Percentiles rank a stretch among this genome's conserved stretches.
phyloP scores from a whole-genome alignment of 1,140 invertebrate genomes.

The Platyura marginata region DNA sequence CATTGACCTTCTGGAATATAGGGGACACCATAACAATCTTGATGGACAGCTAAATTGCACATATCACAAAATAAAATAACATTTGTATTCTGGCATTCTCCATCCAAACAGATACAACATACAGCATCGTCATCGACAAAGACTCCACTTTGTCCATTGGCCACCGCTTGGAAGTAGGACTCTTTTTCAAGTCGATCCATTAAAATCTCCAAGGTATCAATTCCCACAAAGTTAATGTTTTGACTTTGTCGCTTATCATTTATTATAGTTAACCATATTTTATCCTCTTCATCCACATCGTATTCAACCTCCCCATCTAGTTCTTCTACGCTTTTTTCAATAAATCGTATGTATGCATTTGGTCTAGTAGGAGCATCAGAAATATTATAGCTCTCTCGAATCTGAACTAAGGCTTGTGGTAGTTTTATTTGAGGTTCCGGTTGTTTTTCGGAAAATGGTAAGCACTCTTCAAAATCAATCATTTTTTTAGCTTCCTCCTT shows the following conservation, averaged over 20 bases:
- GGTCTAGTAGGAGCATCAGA: conserved; percentile 61
- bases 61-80: conserved; percentile 34
- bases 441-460: conserved; percentile 28
- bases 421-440: conserved; percentile 39
- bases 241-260: conserved; percentile 60
- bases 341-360: conserved; percentile 73
- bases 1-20: conserved; percentile 99
- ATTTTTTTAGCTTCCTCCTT: conserved; percentile 41
- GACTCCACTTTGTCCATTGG: conserved; percentile 41
- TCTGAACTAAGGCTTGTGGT: conserved; percentile 67
- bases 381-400: conserved; percentile 57
- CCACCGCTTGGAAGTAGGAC: conserved; percentile 70
- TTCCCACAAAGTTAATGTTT: conserved; percentile 47
- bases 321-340: conserved; percentile 88
- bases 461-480: conserved; percentile 29
- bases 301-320: conserved; percentile 89
- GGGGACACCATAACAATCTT: conserved; percentile 96
- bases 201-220: conserved; percentile 78
- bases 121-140: conserved; percentile 94
- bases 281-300: conserved; percentile 95
- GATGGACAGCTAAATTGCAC: conserved; percentile 87
- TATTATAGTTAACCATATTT: conserved; percentile 75
- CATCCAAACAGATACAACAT: conserved; percentile 88
- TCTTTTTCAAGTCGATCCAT: conserved; percentile 97
- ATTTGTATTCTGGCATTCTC: conserved; percentile 81